phyloP scores from a whole-genome alignment of 2,797 vertebrate genomes.

The Bryconaethiops microstoma region DNA sequence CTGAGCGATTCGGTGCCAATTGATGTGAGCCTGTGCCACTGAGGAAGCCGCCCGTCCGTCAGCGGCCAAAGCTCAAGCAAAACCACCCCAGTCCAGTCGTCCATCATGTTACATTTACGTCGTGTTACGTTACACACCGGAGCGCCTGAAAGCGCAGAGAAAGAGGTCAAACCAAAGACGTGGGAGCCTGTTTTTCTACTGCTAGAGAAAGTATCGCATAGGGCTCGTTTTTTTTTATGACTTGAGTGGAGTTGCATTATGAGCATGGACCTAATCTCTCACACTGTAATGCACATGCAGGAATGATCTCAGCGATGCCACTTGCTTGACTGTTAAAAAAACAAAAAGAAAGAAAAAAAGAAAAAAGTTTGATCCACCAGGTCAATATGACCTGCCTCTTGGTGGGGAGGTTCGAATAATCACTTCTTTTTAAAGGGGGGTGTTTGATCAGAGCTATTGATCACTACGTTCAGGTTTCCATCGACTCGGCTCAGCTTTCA shows the following conservation, averaged over 20 bases:
- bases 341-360: too few relatives aligned
- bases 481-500: background rate
- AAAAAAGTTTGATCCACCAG: background rate
- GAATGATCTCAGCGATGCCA: background rate
- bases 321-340: conserved; percentile 25
- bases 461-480: conserved; percentile 23
- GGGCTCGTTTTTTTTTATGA: conserved; percentile 3
- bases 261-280: conserved; percentile 34
- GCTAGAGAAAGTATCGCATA: conserved; percentile 9
- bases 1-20: conserved; percentile 45
- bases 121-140: conserved; percentile 33
- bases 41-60: conserved; percentile 47
- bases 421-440: background rate
- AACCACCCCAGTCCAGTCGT: background rate
- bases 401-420: background rate
- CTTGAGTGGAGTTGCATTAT: conserved; percentile 24
- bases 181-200: background rate
- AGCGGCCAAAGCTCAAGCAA: conserved; percentile 48
- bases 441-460: conserved; percentile 31
- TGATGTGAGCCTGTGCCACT: conserved; percentile 49
- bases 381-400: background rate
- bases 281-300: background rate
- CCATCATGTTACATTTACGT: conserved; percentile 15
- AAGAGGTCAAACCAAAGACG: conserved; percentile 46
- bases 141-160: conserved; percentile 7